These are phyloP conservation scores for Peromyscus nudipes DNA, from an alignment of 2,797 vertebrate genomes.

Conservation along the genomic window DNA sequence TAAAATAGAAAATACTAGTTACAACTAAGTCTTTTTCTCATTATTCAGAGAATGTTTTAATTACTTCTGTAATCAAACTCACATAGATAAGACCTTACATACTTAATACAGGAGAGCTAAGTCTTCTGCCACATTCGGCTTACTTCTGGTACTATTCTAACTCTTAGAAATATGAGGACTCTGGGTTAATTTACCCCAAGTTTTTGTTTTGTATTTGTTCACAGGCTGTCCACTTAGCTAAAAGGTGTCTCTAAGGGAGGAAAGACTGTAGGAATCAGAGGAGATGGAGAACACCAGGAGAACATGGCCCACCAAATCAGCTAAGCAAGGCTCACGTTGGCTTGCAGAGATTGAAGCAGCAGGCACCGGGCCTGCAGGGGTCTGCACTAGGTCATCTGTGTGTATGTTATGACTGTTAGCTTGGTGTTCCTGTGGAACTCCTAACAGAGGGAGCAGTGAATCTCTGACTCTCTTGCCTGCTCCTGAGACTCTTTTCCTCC, in stretches of 20 bases:
- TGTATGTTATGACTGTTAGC: neutral
- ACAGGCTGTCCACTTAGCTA: constrained; percentile 19
- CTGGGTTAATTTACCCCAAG: neutral
- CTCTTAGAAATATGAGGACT: neutral
- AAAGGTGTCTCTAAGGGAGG: constrained; percentile 7
- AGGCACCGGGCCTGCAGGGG: neutral
- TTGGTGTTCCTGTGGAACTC: neutral
- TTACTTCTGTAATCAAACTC: neutral
- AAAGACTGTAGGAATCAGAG: neutral
- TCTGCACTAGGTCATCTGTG: neutral
- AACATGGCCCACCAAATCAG: neutral
- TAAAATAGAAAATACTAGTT: neutral
- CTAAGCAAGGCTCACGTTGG: neutral
- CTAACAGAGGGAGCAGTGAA: neutral
- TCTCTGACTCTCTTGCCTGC: neutral
- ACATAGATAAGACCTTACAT: neutral
- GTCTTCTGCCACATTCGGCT: neutral
- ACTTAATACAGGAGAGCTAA: neutral
- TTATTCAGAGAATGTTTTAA: neutral
- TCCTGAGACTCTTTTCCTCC: neutral
- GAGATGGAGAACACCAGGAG: neutral
- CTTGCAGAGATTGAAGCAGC: neutral
- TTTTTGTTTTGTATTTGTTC: constrained; percentile 55
- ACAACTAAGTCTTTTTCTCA: neutral
- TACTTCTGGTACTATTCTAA: neutral